Evolutionary conservation across 2,113 vertebrate genomes (phyloP).

Genomic region (Carollia perspicillata): DNA sequence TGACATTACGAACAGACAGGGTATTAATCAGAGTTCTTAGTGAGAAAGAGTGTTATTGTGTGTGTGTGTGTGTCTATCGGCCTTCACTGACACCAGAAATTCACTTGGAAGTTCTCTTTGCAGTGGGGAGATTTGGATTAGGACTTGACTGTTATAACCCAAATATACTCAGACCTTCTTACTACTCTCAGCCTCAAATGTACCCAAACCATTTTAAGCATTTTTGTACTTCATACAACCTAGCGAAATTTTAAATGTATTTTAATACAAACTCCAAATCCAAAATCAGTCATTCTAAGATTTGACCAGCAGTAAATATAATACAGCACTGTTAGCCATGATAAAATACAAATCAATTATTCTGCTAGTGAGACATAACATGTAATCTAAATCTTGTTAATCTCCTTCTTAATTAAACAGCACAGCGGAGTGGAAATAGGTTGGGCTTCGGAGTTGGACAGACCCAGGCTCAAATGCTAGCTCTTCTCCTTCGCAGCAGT

Average conservation of each 20-base stretch:
- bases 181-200: background rate
- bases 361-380: background rate
- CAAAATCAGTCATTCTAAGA: background rate
- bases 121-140: background rate
- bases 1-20: background rate
- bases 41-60: background rate
- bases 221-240: background rate
- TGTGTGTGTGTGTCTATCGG: background rate
- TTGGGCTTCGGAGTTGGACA: background rate
- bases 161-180: background rate
- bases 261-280: background rate
- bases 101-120: background rate
- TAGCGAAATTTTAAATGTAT: slow-evolving; percentile 12
- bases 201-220: background rate
- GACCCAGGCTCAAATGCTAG: background rate
- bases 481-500: background rate
- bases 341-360: background rate
- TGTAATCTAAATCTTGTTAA: background rate
- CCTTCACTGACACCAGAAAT: background rate
- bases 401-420: background rate
- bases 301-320: background rate
- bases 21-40: background rate
- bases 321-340: background rate
- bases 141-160: background rate
- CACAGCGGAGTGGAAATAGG: background rate